phyloP scores from a whole-genome alignment of 2,113 vertebrate genomes.

The Struthidea cinerea region DNA sequence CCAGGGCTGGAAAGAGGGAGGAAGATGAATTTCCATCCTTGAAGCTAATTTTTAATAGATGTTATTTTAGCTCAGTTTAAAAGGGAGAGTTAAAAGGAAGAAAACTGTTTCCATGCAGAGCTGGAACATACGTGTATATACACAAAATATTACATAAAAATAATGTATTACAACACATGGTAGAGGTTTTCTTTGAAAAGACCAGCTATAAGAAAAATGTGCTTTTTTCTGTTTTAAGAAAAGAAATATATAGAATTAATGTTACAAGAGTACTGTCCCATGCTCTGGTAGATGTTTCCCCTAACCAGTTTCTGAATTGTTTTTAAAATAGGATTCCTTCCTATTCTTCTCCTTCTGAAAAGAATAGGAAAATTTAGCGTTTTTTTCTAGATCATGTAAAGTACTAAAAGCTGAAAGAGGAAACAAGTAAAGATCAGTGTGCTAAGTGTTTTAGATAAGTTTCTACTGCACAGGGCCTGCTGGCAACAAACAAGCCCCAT shows the following conservation, averaged over 20 bases:
- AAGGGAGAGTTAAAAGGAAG: neutral
- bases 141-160: neutral
- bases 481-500: neutral
- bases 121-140: accelerated
- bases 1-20: neutral
- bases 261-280: neutral
- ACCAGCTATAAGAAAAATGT: neutral
- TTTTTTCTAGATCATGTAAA: neutral
- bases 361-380: neutral
- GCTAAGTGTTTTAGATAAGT: neutral
- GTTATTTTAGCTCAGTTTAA: neutral
- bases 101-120: neutral
- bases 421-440: neutral
- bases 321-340: neutral
- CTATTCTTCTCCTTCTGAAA: neutral
- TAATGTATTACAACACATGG: neutral
- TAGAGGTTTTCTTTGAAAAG: neutral
- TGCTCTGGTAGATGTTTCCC: neutral
- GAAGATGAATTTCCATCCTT: neutral
- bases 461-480: neutral
- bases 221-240: neutral
- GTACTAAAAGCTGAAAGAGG: neutral
- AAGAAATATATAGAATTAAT: neutral
- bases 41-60: neutral
- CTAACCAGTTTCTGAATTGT: neutral